Base-by-base conservation (phyloP, 2,113 vertebrate genomes). In the Pitta sordida region DNA sequence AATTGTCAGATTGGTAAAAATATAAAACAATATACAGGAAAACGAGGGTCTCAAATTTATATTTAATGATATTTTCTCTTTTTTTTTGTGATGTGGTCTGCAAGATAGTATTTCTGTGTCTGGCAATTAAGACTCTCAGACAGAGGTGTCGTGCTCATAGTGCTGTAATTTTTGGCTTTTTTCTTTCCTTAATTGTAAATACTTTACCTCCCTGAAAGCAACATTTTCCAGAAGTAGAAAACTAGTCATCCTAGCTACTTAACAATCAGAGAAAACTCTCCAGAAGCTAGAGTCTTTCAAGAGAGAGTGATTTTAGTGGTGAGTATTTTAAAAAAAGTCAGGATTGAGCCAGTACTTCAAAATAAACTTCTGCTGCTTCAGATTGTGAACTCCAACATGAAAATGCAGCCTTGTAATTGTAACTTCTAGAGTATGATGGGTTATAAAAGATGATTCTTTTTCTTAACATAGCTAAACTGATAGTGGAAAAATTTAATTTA, bases 201-300 rank as follows among this genome's bases (percentile, higher is more conserved):
- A 29, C n/a, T 85, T 87, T 95, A 83, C 78, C 62, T 81, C 73
- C 58, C 53, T 58, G 67, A 94, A 93, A 91, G 30, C 53, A 93
- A 94, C 74, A 88, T 80, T 90, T 95, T 94, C 91, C 93, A 94
- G 93, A 91, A 96, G 82, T 49, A 53, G 70, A 91, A 91, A 93
- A 27, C 41, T 32, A 87, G 39, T 85, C 36, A 60, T 84, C 22
- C 24, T 56, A 82, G 58, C 55, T 79, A 79, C 44, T 90, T 94
- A 76, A 68, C n/a, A 82, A 94, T 59, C 15, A 94, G 29, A 80
- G 85, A 91, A 63, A 89, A 49, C 20, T 87, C 30, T 74, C 74
- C 90, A 95, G 84, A 95, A 84, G 58, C 70, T 90, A 83, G 81
- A 69, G 58, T 56, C 82, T 89, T 89, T 87, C 26, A 76, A 93